Evolutionary conservation across 2,888 invertebrate genomes (phyloP).

Genomic region (Polydrusus cervinus): DNA sequence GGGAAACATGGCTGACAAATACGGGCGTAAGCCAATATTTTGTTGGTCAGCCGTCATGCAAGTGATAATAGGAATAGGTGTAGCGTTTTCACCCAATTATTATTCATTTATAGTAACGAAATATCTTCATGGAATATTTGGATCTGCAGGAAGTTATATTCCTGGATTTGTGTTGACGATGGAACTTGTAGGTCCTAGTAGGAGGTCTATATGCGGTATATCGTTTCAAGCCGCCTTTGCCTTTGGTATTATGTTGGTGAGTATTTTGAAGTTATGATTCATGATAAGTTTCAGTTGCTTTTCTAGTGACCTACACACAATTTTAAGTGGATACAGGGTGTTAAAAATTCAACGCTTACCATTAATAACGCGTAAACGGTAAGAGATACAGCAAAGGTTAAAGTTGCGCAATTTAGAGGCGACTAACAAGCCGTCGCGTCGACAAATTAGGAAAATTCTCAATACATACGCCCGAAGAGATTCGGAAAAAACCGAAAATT

Average conservation of each 20-base stretch:
- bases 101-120: slow-evolving; percentile 80
- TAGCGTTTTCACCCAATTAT: slow-evolving; percentile 86
- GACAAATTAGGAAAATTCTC: too few relatives aligned
- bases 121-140: slow-evolving; percentile 78
- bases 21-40: slow-evolving; percentile 86
- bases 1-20: slow-evolving; percentile 84
- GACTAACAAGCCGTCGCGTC: too few relatives aligned
- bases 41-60: slow-evolving; percentile 85
- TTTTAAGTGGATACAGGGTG: too few relatives aligned
- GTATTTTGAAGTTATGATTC: too few relatives aligned
- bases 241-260: slow-evolving; percentile 84
- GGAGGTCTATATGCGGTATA: slow-evolving; percentile 86
- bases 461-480: too few relatives aligned
- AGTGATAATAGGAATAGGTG: slow-evolving; percentile 78
- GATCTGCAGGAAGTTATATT: slow-evolving; percentile 85
- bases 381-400: too few relatives aligned
- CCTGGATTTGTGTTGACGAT: slow-evolving; percentile 80
- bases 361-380: too few relatives aligned
- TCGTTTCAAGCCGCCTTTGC: slow-evolving; percentile 88
- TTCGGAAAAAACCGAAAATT: too few relatives aligned
- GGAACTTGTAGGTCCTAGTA: slow-evolving; percentile 88
- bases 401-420: too few relatives aligned
- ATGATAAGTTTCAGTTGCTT: too few relatives aligned
- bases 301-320: too few relatives aligned
- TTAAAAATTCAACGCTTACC: too few relatives aligned